These are phyloP conservation scores for Zaprionus vittiger DNA, from an alignment of 1,140 invertebrate species.

Conservation along the genomic window DNA sequence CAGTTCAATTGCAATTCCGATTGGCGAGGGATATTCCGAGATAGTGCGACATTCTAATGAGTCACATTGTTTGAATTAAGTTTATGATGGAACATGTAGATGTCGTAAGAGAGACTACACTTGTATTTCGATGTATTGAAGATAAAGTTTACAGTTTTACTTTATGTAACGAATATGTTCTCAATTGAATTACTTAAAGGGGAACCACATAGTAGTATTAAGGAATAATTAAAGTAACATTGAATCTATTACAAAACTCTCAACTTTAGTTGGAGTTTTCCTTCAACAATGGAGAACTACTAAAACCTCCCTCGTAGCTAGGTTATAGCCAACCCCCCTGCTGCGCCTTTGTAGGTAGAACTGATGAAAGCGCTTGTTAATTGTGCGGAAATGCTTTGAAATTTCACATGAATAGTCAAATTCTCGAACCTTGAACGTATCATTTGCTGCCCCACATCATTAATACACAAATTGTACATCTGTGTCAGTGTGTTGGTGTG, in stretches of 20 bases:
- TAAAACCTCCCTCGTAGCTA: background rate
- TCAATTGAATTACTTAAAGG: too few relatives aligned
- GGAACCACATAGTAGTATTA: too few relatives aligned
- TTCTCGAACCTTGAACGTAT: slow-evolving; percentile 31
- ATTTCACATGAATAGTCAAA: slow-evolving; percentile 30
- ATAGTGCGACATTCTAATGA: background rate
- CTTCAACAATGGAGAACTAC: background rate
- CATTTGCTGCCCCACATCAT: slow-evolving; percentile 16
- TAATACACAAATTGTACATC: background rate
- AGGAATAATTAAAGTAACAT: too few relatives aligned
- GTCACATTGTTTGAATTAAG: background rate
- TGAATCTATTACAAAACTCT: too few relatives aligned
- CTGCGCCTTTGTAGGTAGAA: background rate
- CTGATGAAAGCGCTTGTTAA: slow-evolving; percentile 6
- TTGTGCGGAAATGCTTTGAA: slow-evolving; percentile 17
- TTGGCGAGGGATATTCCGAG: background rate
- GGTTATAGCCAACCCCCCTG: background rate
- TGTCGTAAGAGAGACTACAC: too few relatives aligned
- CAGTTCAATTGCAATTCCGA: slow-evolving; percentile 1
- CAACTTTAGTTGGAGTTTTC: too few relatives aligned
- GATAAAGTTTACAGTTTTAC: too few relatives aligned
- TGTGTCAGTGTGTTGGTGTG: background rate
- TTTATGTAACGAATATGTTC: too few relatives aligned
- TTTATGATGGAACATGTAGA: background rate
- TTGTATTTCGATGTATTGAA: too few relatives aligned